Percentiles rank a stretch among this genome's conserved stretches.
These are phyloP conservation scores for Syrrhaptes paradoxus DNA, from an alignment of 2,113 vertebrate species.

Conservation along the genomic window DNA sequence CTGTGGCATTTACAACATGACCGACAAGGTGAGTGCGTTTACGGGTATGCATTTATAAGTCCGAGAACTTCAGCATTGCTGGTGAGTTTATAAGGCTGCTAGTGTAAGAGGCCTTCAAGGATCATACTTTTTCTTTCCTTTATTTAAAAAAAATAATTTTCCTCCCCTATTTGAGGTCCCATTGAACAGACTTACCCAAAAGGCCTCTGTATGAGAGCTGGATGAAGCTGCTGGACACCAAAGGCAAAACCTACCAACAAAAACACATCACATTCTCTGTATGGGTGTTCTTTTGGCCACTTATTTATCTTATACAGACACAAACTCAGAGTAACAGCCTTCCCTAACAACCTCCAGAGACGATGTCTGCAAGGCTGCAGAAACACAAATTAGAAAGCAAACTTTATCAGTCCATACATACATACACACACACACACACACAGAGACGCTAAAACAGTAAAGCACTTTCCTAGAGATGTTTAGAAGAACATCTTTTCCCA, in stretches of 20 bases:
- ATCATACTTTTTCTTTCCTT: neutral
- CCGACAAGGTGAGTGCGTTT: constrained; percentile 55
- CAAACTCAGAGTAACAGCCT: neutral
- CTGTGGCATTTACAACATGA: constrained; percentile 71
- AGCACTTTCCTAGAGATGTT: neutral
- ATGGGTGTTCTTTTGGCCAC: neutral
- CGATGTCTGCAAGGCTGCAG: neutral
- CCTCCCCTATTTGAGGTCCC: constrained; percentile 41
- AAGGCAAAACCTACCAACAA: constrained; percentile 92
- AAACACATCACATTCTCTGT: constrained; percentile 68
- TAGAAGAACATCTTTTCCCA: neutral
- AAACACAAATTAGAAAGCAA: neutral
- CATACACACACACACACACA: rapidly evolving
- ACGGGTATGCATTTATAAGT: constrained; percentile 26
- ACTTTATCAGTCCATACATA: neutral
- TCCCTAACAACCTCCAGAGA: neutral
- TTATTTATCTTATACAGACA: neutral
- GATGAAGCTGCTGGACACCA: constrained; percentile 97
- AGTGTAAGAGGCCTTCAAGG: constrained; percentile 44
- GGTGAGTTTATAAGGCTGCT: constrained; percentile 50
- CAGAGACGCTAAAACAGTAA: neutral
- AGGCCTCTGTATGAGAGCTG: constrained; percentile 97
- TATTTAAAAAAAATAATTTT: neutral
- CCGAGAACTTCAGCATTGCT: constrained; percentile 50
- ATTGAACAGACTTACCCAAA: constrained; percentile 88